Percentiles rank a stretch among this genome's conserved stretches.
Conservation (phyloP, 2,113 vertebrate genomes). For the Leptodactylus fuscus region DNA sequence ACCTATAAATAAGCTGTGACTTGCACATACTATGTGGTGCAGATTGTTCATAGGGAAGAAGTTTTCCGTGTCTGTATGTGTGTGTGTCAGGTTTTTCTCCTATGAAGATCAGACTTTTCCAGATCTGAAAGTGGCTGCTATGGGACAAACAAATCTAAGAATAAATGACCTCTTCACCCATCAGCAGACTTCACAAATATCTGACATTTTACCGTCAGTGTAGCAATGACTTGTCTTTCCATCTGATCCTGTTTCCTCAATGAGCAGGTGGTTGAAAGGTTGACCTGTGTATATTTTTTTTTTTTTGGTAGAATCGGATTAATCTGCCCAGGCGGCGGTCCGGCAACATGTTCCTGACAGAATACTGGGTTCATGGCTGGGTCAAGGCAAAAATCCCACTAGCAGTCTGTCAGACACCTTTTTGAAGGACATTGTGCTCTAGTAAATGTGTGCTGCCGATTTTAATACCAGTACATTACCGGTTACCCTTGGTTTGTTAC, state of each 20-base stretch:
- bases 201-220: neutral
- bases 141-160: too few relatives aligned
- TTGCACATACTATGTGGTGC: neutral
- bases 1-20: neutral
- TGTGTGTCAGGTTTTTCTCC: neutral
- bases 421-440: constrained; percentile 66
- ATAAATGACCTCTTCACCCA: too few relatives aligned
- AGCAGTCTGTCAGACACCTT: constrained; percentile 65
- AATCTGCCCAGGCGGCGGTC: constrained; percentile 70
- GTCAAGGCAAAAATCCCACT: constrained; percentile 62
- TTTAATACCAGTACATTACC: too few relatives aligned
- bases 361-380: constrained; percentile 68
- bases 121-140: neutral
- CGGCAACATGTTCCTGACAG: constrained; percentile 68
- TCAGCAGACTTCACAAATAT: too few relatives aligned
- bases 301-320: constrained; percentile 74
- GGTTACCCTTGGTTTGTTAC: too few relatives aligned
- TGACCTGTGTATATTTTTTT: too few relatives aligned
- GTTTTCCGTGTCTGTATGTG: neutral
- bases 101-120: neutral
- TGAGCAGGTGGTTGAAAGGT: constrained; percentile 69
- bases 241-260: neutral
- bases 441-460: constrained; percentile 41
- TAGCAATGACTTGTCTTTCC: neutral
- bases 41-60: neutral